Base-by-base conservation (phyloP, 2,888 invertebrate genomes). In the Polymixis flavicincta region DNA sequence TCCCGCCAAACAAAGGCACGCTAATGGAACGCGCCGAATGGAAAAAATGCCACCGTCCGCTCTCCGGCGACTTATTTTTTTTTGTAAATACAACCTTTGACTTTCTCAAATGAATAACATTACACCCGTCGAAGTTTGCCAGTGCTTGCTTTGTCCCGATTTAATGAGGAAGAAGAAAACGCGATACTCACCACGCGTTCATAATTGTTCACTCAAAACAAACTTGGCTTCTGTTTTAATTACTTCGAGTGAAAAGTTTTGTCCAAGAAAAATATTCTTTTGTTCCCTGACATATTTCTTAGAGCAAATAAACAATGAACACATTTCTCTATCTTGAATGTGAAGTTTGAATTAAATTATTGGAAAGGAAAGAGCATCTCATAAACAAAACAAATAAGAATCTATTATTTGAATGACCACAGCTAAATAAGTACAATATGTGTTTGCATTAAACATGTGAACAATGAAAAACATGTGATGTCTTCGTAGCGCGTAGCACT, bases 11-110 rank as follows among this genome's bases (percentile, higher is more conserved):
- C 96, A 96, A 96, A 96, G 96, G 96, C 96, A 94, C 96, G 96
- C 96, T 96, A 96, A 96, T 96, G 96, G 96, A 96, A 96, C 96
- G 95, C 96, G 96, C 94, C 96, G 96, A 96, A 96, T 96, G 95
- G 96, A 96, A 96, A 96, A 96, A 96, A 96, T 96, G 96, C 96
- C 96, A 96, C 96, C 96, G 96, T 96, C 96, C 96, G 95, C 95
- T 96, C 95, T 95, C 94, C 91, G 94, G 92, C 93, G 95, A 95
- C 95, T 95, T 95, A 94, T 94, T 94, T 95, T 94, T 94, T 95
- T 95, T 93, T 92, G 94, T 92, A 94, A 95, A 95, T 94, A 95
- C 95, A 96, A 96, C 96, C 96, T 96, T 96, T 96, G 96, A 96
- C 96, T 96, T 94, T 94, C 93, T 92, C 94, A 93, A 96, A 96